Conservation (phyloP, 2,888 invertebrate genomes). For the Byasa hedistus region DNA sequence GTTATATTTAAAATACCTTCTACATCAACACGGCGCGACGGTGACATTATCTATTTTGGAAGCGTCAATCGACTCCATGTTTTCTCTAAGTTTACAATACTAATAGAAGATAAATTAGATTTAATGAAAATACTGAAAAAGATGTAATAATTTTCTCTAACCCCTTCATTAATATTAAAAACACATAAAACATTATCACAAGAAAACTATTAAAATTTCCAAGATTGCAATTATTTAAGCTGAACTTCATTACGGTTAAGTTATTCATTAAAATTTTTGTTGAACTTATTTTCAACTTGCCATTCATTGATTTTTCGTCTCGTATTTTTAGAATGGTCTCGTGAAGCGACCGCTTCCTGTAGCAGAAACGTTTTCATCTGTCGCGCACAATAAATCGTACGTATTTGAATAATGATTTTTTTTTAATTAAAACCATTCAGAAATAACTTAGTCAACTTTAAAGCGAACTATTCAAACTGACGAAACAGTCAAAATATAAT, state of each 20-base stretch:
- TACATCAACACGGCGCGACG: slow-evolving; percentile 42
- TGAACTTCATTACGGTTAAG: too few relatives aligned
- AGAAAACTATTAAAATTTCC: neutral
- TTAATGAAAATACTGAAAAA: too few relatives aligned
- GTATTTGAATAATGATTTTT: neutral
- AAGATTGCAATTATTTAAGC: too few relatives aligned
- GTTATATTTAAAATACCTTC: slow-evolving; percentile 62
- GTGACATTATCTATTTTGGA: slow-evolving; percentile 61
- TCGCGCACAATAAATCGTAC: neutral
- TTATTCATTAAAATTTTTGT: too few relatives aligned
- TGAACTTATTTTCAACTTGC: slow-evolving; percentile 11
- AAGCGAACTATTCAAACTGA: too few relatives aligned
- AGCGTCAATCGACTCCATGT: slow-evolving; percentile 59
- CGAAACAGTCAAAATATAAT: too few relatives aligned
- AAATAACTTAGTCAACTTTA: neutral
- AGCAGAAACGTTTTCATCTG: neutral
- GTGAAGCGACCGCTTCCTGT: slow-evolving; percentile 9
- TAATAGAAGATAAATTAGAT: slow-evolving; percentile 1
- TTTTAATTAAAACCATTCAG: neutral
- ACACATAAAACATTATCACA: too few relatives aligned
- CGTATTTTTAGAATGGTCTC: slow-evolving; percentile 8
- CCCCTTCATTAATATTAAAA: too few relatives aligned
- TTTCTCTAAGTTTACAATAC: slow-evolving; percentile 39
- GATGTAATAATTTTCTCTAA: too few relatives aligned
- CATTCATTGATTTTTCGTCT: slow-evolving; percentile 20